phyloP scores from a whole-genome alignment of 2,888 invertebrate genomes.

The Rugalucina vietnamica region DNA sequence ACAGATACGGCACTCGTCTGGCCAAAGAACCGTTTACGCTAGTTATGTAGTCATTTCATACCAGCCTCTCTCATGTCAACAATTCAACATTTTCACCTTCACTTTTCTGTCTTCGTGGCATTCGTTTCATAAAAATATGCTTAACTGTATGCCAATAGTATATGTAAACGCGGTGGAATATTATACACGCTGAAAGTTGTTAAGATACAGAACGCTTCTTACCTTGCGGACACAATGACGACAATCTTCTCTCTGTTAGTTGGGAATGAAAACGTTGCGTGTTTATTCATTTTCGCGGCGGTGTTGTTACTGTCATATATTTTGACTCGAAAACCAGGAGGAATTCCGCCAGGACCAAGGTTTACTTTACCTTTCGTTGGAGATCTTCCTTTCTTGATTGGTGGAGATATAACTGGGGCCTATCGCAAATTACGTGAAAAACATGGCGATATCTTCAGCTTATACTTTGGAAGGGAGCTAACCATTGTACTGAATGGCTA shows the following conservation, averaged over 20 bases:
- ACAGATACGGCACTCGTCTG: neutral
- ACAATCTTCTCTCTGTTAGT: too few relatives aligned
- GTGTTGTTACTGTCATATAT: neutral
- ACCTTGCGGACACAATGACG: too few relatives aligned
- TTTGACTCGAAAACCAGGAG: neutral
- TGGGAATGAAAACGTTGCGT: neutral
- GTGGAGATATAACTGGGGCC: neutral
- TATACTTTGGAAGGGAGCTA: constrained; percentile 10
- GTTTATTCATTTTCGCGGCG: neutral
- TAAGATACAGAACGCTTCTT: too few relatives aligned
- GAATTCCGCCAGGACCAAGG: constrained; percentile 35
- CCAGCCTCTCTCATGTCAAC: too few relatives aligned
- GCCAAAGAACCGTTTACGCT: neutral
- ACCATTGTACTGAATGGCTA: neutral
- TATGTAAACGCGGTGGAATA: too few relatives aligned
- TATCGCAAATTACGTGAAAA: constrained; percentile 8
- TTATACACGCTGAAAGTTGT: too few relatives aligned
- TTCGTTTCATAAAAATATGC: too few relatives aligned
- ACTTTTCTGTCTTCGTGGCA: too few relatives aligned
- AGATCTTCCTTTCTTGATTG: constrained; percentile 19
- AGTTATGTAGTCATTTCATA: neutral
- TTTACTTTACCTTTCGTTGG: constrained; percentile 27
- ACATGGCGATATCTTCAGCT: constrained; percentile 19
- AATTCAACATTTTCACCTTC: too few relatives aligned
- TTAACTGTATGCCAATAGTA: too few relatives aligned